phyloP scores from a whole-genome alignment of 2,797 vertebrate species.

The Anguilla pacifica region DNA sequence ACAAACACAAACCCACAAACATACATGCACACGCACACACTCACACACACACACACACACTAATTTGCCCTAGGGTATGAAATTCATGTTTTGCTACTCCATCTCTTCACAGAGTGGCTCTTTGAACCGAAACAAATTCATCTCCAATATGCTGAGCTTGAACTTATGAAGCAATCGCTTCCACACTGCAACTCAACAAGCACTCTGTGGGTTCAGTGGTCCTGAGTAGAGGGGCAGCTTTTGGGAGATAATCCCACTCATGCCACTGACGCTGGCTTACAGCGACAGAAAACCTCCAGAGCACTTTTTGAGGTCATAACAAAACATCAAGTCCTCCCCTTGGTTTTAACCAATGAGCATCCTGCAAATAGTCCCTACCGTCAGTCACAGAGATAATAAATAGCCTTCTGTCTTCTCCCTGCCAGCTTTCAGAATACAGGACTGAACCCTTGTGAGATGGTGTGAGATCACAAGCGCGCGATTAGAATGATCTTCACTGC shows the following conservation, averaged over 20 bases:
- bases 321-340: neutral
- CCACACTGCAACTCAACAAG: neutral
- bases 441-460: too few relatives aligned
- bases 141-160: slow-evolving; percentile 54
- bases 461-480: too few relatives aligned
- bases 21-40: neutral
- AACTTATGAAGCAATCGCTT: slow-evolving; percentile 26
- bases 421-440: neutral
- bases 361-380: neutral
- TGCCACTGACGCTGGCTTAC: neutral
- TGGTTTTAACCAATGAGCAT: neutral
- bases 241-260: neutral
- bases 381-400: neutral
- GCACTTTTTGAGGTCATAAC: neutral
- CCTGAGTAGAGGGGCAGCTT: neutral
- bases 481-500: too few relatives aligned
- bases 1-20: neutral
- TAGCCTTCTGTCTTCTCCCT: neutral
- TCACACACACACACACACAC: slow-evolving; percentile 13
- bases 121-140: slow-evolving; percentile 40
- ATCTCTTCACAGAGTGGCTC: slow-evolving; percentile 42
- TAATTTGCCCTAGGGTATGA: slow-evolving; percentile 42
- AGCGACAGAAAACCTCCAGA: neutral
- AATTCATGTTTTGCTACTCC: slow-evolving; percentile 28
- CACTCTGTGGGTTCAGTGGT: neutral